Percentiles rank a stretch among this genome's conserved stretches.
These are phyloP conservation scores for Pristionchus arcanus DNA, from an alignment of 2,888 invertebrate genomes.

Conservation along the genomic window DNA sequence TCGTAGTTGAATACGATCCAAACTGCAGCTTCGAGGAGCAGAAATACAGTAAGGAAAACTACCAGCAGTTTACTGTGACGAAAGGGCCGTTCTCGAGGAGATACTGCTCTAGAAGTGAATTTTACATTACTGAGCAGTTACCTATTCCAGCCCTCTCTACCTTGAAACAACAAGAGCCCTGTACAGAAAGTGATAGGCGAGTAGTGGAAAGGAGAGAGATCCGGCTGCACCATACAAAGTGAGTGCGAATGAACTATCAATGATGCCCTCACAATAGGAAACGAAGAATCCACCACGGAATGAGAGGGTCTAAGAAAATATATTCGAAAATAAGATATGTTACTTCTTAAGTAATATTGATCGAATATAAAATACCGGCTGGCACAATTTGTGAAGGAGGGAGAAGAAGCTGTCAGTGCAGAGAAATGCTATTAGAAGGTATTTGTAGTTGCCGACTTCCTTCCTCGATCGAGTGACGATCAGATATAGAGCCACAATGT, in stretches of 20 bases:
- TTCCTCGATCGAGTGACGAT: neutral
- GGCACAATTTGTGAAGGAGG: neutral
- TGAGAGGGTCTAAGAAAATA: neutral
- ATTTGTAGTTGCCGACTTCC: neutral
- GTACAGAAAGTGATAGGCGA: neutral
- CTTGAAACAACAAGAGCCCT: neutral
- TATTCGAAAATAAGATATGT: neutral
- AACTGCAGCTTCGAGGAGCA: neutral
- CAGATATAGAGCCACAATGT: neutral
- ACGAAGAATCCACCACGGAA: slow-evolving; percentile 4
- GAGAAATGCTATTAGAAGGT: neutral
- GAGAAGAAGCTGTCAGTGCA: neutral
- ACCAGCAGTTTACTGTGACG: neutral
- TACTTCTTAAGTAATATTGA: neutral
- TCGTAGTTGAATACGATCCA: neutral
- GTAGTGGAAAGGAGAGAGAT: neutral
- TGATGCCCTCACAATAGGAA: neutral
- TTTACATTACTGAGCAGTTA: too few species aligned
- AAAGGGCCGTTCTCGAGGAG: neutral
- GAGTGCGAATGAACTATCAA: neutral
- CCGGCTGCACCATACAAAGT: neutral
- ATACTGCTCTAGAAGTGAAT: too few species aligned
- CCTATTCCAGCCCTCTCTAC: too few species aligned
- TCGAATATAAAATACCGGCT: neutral
- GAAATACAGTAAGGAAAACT: neutral